Evolutionary conservation across 92 coral and sea anemone species (phyloP), one percentile per base, ranked within the genome.

Genomic region (Phenganax stokvisi): DNA sequence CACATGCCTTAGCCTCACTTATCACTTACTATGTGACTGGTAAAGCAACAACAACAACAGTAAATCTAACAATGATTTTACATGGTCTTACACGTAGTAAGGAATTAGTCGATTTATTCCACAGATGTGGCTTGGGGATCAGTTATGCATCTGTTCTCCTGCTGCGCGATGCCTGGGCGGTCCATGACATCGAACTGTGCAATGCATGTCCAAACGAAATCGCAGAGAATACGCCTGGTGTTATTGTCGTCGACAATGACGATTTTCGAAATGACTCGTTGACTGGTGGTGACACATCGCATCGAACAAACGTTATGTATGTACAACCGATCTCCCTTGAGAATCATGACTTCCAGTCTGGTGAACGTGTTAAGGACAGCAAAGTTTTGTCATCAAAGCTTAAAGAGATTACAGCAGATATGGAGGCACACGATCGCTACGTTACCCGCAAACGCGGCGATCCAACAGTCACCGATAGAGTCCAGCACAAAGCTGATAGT

Each of bases 271-370:
- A 57, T 59, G 80, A 76, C 69, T 56, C 80, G 7, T 57, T 76
- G 80, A 76, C 80, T 57, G 67, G 80, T 30, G 80, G 63, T 10
- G 80, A 57, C 25, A 55, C 60, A 57, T 76, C 80, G 12, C 80
- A 76, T 57, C 80, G 80, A 28, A 76, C 80, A 3, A 76, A 76
- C 62, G 80, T 76, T 15, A 76, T 76, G 80, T 76, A 53, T 28
- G 68, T 76, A 9, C 80, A 76, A 61, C 80, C 80, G 16, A 9
- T 71, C 76, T 47, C 76, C 10, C 55, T 53, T 29, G 80, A 76
- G 47, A 31, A 55, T 53, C 62, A 6, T 29, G 80, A 76, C 58
- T 28, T 27, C 0, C 65, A 76, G 37, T 53, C 80, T 76, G 30
- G 63, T 57, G 80, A 56, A 57, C 60, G 62, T 57, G 2, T 53